Evolutionary conservation across 1,140 invertebrate genomes (phyloP).

Genomic region (Homarus americanus): DNA sequence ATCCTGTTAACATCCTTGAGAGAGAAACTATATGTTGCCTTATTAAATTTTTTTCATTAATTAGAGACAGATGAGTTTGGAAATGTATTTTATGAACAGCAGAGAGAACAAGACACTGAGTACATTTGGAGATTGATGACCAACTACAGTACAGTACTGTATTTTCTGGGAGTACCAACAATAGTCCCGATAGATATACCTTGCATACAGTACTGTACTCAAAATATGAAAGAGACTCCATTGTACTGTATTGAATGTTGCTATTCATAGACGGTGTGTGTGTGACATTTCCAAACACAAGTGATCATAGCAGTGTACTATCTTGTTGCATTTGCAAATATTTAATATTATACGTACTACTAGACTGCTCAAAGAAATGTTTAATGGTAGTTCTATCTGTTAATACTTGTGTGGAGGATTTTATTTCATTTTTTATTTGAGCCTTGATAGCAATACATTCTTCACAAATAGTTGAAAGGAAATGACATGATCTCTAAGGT

Average conservation of each 20-base stretch:
- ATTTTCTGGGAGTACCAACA: no score
- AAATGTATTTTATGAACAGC: background rate
- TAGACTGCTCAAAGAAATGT: constrained; percentile 8
- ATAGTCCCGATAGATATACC: no score
- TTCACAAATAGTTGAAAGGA: background rate
- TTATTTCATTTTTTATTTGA: background rate
- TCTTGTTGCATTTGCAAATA: constrained; percentile 5
- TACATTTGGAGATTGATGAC: background rate
- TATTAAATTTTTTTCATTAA: background rate
- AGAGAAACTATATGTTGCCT: background rate
- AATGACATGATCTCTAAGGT: background rate
- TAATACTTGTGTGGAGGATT: background rate
- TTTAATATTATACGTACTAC: background rate
- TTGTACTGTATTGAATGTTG: background rate
- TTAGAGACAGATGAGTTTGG: background rate
- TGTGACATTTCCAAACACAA: background rate
- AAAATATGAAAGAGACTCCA: no score
- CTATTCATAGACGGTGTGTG: background rate
- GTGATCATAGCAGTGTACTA: background rate
- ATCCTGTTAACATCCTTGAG: background rate
- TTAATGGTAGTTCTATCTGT: background rate
- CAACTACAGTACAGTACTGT: background rate
- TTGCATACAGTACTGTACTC: no score
- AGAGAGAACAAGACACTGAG: background rate
- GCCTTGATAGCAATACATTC: background rate